phyloP scores from a whole-genome alignment of 1,140 invertebrate genomes.

The Leguminivora glycinivorella region DNA sequence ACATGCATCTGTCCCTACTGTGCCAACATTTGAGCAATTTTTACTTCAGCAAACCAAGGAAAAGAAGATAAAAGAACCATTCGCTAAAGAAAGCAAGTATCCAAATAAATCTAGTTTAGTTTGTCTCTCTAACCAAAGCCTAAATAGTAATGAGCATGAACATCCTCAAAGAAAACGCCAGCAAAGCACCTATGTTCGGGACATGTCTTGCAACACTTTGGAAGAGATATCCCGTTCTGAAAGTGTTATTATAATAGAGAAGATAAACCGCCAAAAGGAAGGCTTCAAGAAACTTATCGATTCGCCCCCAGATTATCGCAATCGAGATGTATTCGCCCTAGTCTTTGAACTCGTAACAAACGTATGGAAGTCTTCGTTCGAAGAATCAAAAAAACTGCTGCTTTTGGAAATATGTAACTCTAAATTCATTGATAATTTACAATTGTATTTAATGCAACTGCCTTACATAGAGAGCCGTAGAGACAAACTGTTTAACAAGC shows the following conservation, averaged over 20 bases:
- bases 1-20: background rate
- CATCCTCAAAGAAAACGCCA: background rate
- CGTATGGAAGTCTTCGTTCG: constrained; percentile 59
- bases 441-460: constrained; percentile 60
- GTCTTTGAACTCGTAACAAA: constrained; percentile 60
- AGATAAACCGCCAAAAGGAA: constrained; percentile 49
- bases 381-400: constrained; percentile 58
- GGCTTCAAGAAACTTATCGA: constrained; percentile 49
- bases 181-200: background rate
- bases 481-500: constrained; percentile 51
- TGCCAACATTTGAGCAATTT: background rate
- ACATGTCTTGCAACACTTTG: background rate
- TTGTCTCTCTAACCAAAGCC: background rate
- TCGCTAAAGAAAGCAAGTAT: background rate
- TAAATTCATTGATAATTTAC: constrained; percentile 56
- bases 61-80: background rate
- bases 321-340: constrained; percentile 50
- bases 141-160: background rate
- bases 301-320: constrained; percentile 41
- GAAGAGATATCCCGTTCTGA: constrained; percentile 43
- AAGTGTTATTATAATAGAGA: constrained; percentile 48
- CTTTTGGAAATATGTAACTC: constrained; percentile 62
- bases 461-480: constrained; percentile 50
- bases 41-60: background rate
- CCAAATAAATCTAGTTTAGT: background rate